Evolutionary conservation across 2,797 vertebrate species (phyloP).

Genomic region (Leptatherina wallacei): DNA sequence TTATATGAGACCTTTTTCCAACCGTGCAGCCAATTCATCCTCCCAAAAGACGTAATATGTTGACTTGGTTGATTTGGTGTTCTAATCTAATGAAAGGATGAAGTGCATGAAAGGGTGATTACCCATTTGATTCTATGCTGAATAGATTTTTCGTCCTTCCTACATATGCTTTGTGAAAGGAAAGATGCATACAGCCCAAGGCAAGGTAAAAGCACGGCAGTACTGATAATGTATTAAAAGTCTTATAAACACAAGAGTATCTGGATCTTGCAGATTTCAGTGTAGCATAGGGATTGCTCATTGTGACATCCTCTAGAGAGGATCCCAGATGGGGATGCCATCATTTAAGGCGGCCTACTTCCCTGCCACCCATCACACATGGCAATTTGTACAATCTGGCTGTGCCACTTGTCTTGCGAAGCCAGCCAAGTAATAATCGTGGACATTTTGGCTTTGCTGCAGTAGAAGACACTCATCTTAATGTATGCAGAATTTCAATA

Average conservation of each 20-base stretch:
- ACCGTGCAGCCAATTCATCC: constrained; percentile 4
- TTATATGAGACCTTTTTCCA: constrained; percentile 19
- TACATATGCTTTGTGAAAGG: constrained; percentile 46
- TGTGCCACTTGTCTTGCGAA: constrained; percentile 61
- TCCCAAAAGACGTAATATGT: constrained; percentile 24
- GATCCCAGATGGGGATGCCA: constrained; percentile 71
- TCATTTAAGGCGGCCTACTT: constrained; percentile 73
- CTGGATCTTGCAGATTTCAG: constrained; percentile 44
- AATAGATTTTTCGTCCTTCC: constrained; percentile 36
- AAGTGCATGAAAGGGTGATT: constrained; percentile 14
- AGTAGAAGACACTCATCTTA: constrained; percentile 33
- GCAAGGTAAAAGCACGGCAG: constrained; percentile 49
- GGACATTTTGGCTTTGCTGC: constrained; percentile 47
- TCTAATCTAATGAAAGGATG: constrained; percentile 29
- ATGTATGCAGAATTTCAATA: constrained; percentile 39
- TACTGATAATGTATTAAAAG: constrained; percentile 38
- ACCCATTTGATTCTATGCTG: constrained; percentile 11
- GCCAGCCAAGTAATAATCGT: constrained; percentile 74
- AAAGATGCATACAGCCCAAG: constrained; percentile 26
- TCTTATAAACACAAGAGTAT: constrained; percentile 32
- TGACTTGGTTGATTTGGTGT: constrained; percentile 25
- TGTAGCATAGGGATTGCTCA: constrained; percentile 44
- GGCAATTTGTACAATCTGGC: constrained; percentile 69
- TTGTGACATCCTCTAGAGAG: constrained; percentile 60
- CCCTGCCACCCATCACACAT: constrained; percentile 57